phyloP scores from a whole-genome alignment of 2,888 invertebrate genomes.

The Lypha dubia region DNA sequence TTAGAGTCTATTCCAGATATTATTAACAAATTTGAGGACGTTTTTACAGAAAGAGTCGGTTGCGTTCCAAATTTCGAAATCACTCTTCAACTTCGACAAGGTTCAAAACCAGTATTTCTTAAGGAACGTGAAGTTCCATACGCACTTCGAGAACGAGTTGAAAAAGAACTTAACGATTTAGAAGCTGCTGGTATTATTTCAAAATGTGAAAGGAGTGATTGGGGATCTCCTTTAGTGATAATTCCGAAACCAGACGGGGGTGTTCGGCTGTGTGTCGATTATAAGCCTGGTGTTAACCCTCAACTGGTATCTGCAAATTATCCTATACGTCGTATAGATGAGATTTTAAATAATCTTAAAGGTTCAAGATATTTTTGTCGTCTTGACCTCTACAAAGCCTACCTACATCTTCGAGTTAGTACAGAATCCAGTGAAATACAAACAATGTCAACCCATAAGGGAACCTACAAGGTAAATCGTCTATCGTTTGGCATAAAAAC shows the following conservation, averaged over 20 bases:
- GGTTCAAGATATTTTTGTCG: no score
- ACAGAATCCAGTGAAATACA: conserved; percentile 52
- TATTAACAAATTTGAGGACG: conserved; percentile 29
- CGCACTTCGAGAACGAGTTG: no score
- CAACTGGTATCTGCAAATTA: no score
- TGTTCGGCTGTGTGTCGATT: no score
- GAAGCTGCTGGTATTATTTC: no score
- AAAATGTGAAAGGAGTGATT: no score
- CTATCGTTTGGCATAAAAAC: conserved; percentile 53
- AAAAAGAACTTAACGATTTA: no score
- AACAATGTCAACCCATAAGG: neutral
- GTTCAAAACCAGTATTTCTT: conserved; percentile 53
- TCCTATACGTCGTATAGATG: no score
- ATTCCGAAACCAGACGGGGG: no score
- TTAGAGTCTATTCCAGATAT: conserved; percentile 39
- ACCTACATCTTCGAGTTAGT: conserved; percentile 33
- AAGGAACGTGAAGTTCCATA: conserved; percentile 33
- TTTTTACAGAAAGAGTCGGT: conserved; percentile 56
- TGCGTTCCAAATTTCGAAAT: conserved; percentile 46
- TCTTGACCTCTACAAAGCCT: neutral
- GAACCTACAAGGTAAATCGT: conserved; percentile 49
- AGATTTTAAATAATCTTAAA: no score
- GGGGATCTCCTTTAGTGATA: no score
- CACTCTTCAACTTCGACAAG: conserved; percentile 51
- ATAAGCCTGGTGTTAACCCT: no score